These are phyloP conservation scores for Etheostoma spectabile DNA, from an alignment of 2,113 vertebrate genomes.

Conservation along the genomic window DNA sequence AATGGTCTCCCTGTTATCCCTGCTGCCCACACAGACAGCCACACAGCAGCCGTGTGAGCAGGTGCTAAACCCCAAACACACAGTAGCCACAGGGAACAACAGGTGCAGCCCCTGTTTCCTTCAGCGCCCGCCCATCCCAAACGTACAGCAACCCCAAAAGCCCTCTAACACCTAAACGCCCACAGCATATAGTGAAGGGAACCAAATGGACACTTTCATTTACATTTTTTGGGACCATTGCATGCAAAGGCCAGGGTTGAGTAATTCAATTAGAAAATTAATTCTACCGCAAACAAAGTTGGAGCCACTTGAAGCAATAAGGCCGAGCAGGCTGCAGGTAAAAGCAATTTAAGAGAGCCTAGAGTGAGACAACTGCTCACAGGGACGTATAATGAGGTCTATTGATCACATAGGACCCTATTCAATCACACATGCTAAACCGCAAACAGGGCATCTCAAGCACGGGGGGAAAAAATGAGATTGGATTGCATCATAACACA, in stretches of 20 bases:
- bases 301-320: conserved; percentile 56
- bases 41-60: conserved; percentile 82
- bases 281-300: conserved; percentile 64
- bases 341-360: conserved; percentile 59
- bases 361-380: conserved; percentile 57
- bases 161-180: conserved; percentile 46
- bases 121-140: conserved; percentile 50
- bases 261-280: conserved; percentile 58
- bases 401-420: conserved; percentile 76
- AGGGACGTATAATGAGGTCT: conserved; percentile 76
- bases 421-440: conserved; percentile 76
- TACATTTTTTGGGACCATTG: conserved; percentile 20
- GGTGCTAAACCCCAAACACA: conserved; percentile 77
- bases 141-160: conserved; percentile 46
- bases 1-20: conserved; percentile 83
- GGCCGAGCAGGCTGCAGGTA: conserved; percentile 52
- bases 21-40: conserved; percentile 79
- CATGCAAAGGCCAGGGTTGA: conserved; percentile 25
- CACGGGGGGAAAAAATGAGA: conserved; percentile 25
- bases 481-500: conserved; percentile 53
- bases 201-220: conserved; percentile 34
- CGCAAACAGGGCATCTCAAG: conserved; percentile 60
- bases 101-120: conserved; percentile 79
- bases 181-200: conserved; percentile 17
- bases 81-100: conserved; percentile 77